These are phyloP conservation scores for Cryptoprocta ferox DNA, from an alignment of 2,797 vertebrate genomes.

Conservation along the genomic window DNA sequence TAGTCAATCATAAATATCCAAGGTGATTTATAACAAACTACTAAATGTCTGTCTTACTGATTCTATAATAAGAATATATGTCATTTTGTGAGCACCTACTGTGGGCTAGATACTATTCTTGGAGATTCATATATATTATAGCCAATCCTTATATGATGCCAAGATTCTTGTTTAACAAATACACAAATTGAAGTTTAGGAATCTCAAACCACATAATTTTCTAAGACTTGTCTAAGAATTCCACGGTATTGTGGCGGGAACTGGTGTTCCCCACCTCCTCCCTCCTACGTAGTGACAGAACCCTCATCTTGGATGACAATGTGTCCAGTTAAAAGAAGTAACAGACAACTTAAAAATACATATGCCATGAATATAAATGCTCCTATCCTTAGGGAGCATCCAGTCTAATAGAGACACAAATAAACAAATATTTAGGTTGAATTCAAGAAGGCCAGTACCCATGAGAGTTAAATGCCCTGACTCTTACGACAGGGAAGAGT, in stretches of 20 bases:
- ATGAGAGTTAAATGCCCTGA: background rate
- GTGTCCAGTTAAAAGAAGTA: background rate
- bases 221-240: background rate
- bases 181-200: background rate
- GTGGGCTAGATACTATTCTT: background rate
- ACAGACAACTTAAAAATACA: background rate
- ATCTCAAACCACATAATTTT: background rate
- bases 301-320: background rate
- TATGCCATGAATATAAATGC: background rate
- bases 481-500: background rate
- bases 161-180: slow-evolving; percentile 18
- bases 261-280: background rate
- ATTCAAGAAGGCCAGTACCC: background rate
- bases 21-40: background rate
- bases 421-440: background rate
- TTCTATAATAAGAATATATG: background rate
- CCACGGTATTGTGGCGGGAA: background rate
- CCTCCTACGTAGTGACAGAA: background rate
- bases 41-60: background rate
- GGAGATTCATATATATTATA: background rate
- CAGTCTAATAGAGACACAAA: background rate
- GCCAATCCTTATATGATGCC: background rate
- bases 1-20: background rate
- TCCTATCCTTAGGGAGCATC: background rate
- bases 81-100: background rate